These are phyloP conservation scores for Baryphthengus martii DNA, from an alignment of 2,113 vertebrate genomes.

Conservation along the genomic window DNA sequence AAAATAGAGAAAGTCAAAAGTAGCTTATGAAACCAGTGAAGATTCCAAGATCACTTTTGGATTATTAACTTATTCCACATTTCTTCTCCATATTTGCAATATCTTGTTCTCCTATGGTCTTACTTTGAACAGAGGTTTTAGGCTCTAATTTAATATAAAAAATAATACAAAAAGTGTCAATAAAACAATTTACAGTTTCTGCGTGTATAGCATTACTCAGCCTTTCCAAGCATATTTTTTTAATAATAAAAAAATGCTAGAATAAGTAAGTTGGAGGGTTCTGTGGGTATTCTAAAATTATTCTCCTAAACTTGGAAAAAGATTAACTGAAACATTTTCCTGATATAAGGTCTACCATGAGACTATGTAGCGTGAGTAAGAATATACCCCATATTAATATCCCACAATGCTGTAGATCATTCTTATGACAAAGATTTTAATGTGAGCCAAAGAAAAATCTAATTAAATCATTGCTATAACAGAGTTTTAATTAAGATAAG, in stretches of 20 bases:
- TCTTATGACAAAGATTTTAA: not conserved
- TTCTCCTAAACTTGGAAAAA: not conserved
- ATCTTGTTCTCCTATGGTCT: not conserved
- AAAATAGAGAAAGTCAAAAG: not conserved
- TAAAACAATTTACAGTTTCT: not conserved
- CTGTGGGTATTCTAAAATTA: not conserved
- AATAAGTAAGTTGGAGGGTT: not conserved
- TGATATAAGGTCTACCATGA: not conserved
- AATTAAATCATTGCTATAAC: not conserved
- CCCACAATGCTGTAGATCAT: not conserved
- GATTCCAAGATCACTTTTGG: not conserved
- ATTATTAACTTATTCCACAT: not conserved
- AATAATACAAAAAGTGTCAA: not conserved
- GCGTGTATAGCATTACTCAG: not conserved
- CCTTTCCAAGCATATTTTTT: not conserved
- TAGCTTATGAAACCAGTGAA: not conserved
- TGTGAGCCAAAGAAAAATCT: not conserved
- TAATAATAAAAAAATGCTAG: not conserved
- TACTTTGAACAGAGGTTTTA: not conserved
- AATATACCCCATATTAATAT: not conserved
- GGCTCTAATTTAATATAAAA: not conserved
- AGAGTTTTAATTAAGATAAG: not conserved
- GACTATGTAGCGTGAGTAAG: not conserved
- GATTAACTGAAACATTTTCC: not conserved
- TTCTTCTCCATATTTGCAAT: not conserved